Conservation (phyloP, 1,140 invertebrate genomes). For the Acyrthosiphon pisum region DNA sequence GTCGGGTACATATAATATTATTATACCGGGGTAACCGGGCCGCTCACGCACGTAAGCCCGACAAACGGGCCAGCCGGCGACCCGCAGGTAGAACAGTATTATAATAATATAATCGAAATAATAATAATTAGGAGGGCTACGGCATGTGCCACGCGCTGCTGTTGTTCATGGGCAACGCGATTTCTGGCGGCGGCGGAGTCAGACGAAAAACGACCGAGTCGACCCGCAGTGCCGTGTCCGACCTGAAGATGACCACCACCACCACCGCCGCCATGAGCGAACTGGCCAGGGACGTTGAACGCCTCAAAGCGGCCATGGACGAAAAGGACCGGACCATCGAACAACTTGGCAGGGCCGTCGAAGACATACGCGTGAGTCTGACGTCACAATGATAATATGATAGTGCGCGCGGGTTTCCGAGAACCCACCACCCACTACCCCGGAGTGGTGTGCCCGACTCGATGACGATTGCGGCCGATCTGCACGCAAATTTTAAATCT, state of each 20-base stretch:
- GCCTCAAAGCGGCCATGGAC: background rate
- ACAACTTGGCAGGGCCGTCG: background rate
- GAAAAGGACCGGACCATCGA: constrained; percentile 23
- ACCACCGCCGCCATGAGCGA: background rate
- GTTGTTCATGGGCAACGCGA: constrained; percentile 49
- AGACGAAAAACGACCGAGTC: background rate
- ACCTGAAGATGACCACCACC: background rate
- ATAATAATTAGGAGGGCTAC: background rate
- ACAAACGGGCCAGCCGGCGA: background rate
- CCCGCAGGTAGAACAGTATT: background rate
- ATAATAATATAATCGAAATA: background rate
- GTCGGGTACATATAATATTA: background rate
- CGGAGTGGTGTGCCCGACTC: background rate
- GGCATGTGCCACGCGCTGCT: constrained; percentile 42
- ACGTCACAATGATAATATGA: background rate
- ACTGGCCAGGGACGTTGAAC: constrained; percentile 27
- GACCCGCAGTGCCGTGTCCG: background rate
- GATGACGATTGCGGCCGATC: background rate
- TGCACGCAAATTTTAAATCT: too few species aligned
- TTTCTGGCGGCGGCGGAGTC: background rate
- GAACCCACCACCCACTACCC: too few species aligned
- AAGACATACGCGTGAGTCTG: constrained; percentile 46
- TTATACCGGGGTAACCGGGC: background rate
- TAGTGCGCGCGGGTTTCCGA: background rate
- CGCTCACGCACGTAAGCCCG: background rate